Evolutionary conservation across 37 sponge, comb jelly and placozoan genomes (phyloP).

Genomic region (Spongilla lacustris): DNA sequence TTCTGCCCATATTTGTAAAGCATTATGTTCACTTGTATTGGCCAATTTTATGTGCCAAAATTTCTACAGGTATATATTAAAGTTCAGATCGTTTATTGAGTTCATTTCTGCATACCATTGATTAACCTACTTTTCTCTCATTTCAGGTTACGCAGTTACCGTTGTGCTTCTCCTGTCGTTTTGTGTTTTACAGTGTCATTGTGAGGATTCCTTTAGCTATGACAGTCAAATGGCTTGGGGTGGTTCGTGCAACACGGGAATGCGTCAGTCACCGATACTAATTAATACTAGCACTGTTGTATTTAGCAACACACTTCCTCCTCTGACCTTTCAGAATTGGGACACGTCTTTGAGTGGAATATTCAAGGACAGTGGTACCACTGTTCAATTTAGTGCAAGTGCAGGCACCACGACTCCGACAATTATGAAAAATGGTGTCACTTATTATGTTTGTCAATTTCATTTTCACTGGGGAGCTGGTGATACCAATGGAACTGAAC

Average conservation of each 20-base stretch:
- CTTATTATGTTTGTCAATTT: slow-evolving; percentile 50
- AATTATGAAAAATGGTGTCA: slow-evolving; percentile 22
- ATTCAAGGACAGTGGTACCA: neutral
- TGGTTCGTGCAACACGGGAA: slow-evolving; percentile 1
- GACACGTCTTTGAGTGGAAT: neutral
- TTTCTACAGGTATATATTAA: too few species aligned
- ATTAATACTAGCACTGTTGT: slow-evolving; percentile 8
- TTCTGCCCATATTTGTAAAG: too few species aligned
- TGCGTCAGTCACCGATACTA: slow-evolving; percentile 43
- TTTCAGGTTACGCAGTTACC: too few species aligned
- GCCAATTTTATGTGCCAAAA: too few species aligned
- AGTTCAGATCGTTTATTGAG: too few species aligned
- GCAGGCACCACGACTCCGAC: neutral
- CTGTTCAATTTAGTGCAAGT: neutral
- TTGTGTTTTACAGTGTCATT: too few species aligned
- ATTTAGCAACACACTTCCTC: neutral
- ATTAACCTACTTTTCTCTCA: too few species aligned
- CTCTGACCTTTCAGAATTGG: neutral
- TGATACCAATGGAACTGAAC: slow-evolving; percentile 49
- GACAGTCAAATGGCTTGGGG: slow-evolving; percentile 43
- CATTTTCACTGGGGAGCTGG: slow-evolving; percentile 67
- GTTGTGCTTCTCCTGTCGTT: too few species aligned
- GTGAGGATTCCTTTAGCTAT: neutral
- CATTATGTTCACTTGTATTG: too few species aligned
- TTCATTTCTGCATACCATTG: too few species aligned